Evolutionary conservation across 1,140 invertebrate genomes (phyloP).

Genomic region (Microvelia longipes): DNA sequence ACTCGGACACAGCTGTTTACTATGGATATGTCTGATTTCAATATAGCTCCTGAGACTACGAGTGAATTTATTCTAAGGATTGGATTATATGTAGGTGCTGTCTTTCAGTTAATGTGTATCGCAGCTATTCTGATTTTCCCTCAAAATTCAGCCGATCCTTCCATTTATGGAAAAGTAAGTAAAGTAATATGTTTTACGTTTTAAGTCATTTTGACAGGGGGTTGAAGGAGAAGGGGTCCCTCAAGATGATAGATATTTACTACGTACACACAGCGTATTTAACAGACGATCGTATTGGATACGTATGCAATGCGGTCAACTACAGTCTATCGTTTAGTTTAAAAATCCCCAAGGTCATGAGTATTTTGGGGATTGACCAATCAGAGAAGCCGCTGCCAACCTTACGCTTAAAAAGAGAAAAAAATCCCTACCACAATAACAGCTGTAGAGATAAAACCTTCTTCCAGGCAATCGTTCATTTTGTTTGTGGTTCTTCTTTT

Average conservation of each 20-base stretch:
- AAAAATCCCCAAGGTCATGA: background rate
- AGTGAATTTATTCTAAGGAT: constrained; percentile 5
- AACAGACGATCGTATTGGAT: background rate
- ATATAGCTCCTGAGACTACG: constrained; percentile 6
- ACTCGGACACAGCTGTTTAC: too few relatives aligned
- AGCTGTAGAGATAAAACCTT: too few relatives aligned
- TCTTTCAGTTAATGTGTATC: constrained; percentile 10
- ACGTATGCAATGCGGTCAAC: background rate
- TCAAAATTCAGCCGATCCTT: background rate
- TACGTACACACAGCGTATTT: background rate
- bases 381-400: too few relatives aligned
- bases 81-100: constrained; percentile 8
- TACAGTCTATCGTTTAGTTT: background rate
- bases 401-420: too few relatives aligned
- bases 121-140: constrained; percentile 8
- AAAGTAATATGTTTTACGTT: too few relatives aligned
- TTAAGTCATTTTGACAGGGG: background rate
- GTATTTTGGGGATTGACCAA: too few relatives aligned
- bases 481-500: too few relatives aligned
- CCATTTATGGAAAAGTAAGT: background rate
- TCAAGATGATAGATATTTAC: background rate
- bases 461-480: too few relatives aligned
- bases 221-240: background rate
- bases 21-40: constrained; percentile 2
- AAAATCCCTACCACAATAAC: too few relatives aligned